These are phyloP conservation scores for Whitmania pigra DNA, from an alignment of 1,140 invertebrate species.

Conservation along the genomic window DNA sequence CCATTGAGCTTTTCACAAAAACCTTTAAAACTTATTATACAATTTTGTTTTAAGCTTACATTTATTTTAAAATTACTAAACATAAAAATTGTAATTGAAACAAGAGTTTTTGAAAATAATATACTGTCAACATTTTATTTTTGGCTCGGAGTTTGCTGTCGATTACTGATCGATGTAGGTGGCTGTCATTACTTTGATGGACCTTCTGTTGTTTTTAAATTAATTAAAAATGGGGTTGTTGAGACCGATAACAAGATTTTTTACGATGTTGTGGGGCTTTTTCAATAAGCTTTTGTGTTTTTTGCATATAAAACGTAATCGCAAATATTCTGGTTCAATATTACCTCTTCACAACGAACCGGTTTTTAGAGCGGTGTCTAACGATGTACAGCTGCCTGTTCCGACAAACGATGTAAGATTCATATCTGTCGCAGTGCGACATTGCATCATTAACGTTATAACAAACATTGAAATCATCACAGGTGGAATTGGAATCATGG, in stretches of 20 bases:
- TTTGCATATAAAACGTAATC: slow-evolving; percentile 15
- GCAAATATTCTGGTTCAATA: slow-evolving; percentile 12
- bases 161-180: too few relatives aligned
- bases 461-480: background rate
- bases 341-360: background rate
- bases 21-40: too few relatives aligned
- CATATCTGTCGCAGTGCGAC: background rate
- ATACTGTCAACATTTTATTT: too few relatives aligned
- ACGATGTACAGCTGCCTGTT: slow-evolving; percentile 9
- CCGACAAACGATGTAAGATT: slow-evolving; percentile 15
- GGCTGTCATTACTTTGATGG: too few relatives aligned
- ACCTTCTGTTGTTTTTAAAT: too few relatives aligned
- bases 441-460: background rate
- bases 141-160: too few relatives aligned
- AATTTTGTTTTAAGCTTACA: too few relatives aligned
- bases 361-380: background rate
- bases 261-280: background rate
- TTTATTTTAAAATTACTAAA: too few relatives aligned
- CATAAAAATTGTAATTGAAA: too few relatives aligned
- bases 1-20: too few relatives aligned
- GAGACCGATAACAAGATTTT: background rate
- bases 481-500: slow-evolving; percentile 20
- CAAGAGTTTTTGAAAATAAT: too few relatives aligned
- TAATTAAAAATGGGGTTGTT: too few relatives aligned
- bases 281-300: slow-evolving; percentile 14